Evolutionary conservation across 2,888 invertebrate species (phyloP).

Genomic region (Drosophila engyochracea): DNA sequence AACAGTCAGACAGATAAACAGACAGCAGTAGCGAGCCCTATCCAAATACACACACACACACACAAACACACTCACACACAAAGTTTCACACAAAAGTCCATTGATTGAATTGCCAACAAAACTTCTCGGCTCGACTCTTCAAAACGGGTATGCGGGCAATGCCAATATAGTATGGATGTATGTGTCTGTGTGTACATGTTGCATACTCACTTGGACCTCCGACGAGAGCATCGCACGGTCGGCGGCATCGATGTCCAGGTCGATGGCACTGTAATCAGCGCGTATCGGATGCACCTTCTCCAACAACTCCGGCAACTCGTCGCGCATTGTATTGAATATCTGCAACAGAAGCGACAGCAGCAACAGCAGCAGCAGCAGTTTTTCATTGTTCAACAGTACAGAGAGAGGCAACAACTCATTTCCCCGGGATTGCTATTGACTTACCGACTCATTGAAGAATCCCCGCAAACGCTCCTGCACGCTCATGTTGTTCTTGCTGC

Average conservation of each 20-base stretch:
- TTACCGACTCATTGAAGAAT: constrained; percentile 84
- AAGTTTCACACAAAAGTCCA: constrained; percentile 72
- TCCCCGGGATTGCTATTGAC: constrained; percentile 41
- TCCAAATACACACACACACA: constrained; percentile 41
- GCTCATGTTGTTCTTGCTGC: constrained; percentile 84
- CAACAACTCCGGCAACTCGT: constrained; percentile 85
- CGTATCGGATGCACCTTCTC: constrained; percentile 87
- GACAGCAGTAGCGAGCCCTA: constrained; percentile 8
- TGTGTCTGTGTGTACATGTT: not conserved
- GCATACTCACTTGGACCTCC: constrained; percentile 86
- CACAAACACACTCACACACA: constrained; percentile 35
- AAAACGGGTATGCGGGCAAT: constrained; percentile 20
- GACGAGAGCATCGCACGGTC: constrained; percentile 85
- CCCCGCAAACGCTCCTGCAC: constrained; percentile 82
- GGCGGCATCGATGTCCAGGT: constrained; percentile 85
- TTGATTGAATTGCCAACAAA: constrained; percentile 77
- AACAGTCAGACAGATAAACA: constrained; percentile 6
- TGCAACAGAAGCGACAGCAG: constrained; percentile 61
- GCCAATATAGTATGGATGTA: constrained; percentile 1
- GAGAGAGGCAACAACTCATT: constrained; percentile 27
- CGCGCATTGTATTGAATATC: constrained; percentile 87
- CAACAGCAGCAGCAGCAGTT: constrained; percentile 24
- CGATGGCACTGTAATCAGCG: constrained; percentile 86
- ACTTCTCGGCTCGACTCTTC: constrained; percentile 28
- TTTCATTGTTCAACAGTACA: constrained; percentile 32